Percentiles rank a stretch among this genome's conserved stretches.
phyloP scores from a whole-genome alignment of 2,797 vertebrate genomes.

The Syngnathus rostellatus region DNA sequence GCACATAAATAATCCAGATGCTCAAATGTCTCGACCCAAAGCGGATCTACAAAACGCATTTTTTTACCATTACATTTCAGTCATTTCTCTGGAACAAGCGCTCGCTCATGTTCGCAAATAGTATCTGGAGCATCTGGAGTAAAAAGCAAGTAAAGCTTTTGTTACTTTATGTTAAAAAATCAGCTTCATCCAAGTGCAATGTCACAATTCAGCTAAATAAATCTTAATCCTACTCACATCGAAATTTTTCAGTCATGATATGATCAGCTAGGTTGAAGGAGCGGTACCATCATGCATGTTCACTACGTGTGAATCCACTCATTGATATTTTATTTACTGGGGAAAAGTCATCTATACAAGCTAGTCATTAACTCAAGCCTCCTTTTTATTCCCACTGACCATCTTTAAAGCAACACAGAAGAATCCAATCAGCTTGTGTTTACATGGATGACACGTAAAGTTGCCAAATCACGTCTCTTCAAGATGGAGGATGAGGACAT shows the following conservation, averaged over 20 bases:
- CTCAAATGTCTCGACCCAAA: constrained; percentile 1
- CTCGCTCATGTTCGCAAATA: no score
- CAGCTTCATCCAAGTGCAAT: no score
- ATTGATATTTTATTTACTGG: background rate
- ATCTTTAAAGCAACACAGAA: background rate
- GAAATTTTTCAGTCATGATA: no score
- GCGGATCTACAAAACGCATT: constrained; percentile 38
- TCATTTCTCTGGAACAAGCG: background rate
- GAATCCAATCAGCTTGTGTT: constrained; percentile 17
- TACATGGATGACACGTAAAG: constrained; percentile 27
- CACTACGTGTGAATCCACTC: no score
- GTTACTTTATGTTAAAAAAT: no score
- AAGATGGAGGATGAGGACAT: constrained; percentile 36
- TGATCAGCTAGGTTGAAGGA: no score
- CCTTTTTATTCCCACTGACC: background rate
- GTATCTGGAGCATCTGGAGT: no score
- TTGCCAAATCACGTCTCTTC: constrained; percentile 37
- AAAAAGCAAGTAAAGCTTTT: no score
- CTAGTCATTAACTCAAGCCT: background rate
- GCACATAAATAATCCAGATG: background rate
- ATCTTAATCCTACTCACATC: no score
- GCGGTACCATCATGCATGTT: no score
- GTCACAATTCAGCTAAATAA: no score
- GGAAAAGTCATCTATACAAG: background rate
- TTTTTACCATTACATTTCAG: constrained; percentile 25